Base-by-base conservation (phyloP, 2,113 vertebrate genomes). In the Aphyosemion australe region DNA sequence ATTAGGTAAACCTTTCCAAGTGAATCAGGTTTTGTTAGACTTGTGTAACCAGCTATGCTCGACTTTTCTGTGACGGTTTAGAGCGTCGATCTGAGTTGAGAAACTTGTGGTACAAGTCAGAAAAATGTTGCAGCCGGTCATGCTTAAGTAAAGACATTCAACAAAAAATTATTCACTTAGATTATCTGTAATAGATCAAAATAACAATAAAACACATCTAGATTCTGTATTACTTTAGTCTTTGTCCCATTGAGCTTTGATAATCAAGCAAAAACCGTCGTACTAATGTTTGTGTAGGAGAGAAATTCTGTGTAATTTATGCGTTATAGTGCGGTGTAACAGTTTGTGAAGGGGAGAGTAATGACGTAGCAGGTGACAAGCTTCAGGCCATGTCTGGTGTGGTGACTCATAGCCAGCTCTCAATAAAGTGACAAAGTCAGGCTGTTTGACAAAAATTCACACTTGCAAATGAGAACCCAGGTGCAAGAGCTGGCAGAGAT, bases 381-480 rank as follows among this genome's bases (percentile, higher is more conserved):
- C 50, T 20, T 47, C 59, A 49, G 72, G 67, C 60, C 51, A 52
- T 58, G 39, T 62, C 68, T 79, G 75, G 43, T 48, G 0, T 32
- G 45, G 43, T 78, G 67, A 75, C 64, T 72, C 41, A 63, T 45
- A 26, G 26, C 26, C 26, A 26, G 26, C 26, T 26, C 26, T 26
- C 26, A 26, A 26, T 26, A 26, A 26, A 26, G 26, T 26, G 26
- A 26, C 26, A 26, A 63, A 54, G 54, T 37, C 54, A 26, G 26
- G 20, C 32, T 51, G 19, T 37, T 26, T 55, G 18, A 59, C 53
- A 6, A 46, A 26, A 26, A 26, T 26, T 26, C 26, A 45, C 46
- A 34, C 26, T 58, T n/a, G 47, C 48, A 6, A 58, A 39, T 19
- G 0, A 21, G 12, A 2, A 16, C n/a, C n/a, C 26, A 26, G 26